phyloP scores from a whole-genome alignment of 2,888 invertebrate species.

The Sinodicranocentrus sp. region DNA sequence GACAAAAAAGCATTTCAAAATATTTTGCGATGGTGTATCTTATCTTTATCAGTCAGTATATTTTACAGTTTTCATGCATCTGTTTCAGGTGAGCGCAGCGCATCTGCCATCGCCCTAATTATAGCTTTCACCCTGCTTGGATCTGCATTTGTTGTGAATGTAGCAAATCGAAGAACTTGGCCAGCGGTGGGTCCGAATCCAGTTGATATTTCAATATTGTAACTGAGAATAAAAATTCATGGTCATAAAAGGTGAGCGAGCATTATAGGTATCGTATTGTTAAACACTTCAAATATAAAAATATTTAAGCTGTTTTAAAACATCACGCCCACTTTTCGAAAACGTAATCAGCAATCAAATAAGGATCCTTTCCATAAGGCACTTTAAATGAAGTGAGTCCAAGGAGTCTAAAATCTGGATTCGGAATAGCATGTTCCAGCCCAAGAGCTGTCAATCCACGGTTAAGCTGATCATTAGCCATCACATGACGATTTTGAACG shows the following conservation, averaged over 20 bases:
- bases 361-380: slow-evolving; percentile 83
- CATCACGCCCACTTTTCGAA: slow-evolving; percentile 86
- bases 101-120: background rate
- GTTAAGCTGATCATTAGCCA: slow-evolving; percentile 84
- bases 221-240: slow-evolving; percentile 21
- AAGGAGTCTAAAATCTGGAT: slow-evolving; percentile 83
- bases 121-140: background rate
- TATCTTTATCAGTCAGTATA: too few relatives aligned
- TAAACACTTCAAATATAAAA: background rate
- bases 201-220: slow-evolving; percentile 39
- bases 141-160: slow-evolving; percentile 46
- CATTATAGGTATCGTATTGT: too few relatives aligned
- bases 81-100: slow-evolving; percentile 8
- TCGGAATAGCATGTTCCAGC: slow-evolving; percentile 84
- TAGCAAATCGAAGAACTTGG: slow-evolving; percentile 36
- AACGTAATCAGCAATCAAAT: slow-evolving; percentile 81
- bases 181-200: slow-evolving; percentile 44
- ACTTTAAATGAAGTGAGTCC: slow-evolving; percentile 85
- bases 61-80: too few relatives aligned
- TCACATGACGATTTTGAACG: slow-evolving; percentile 85
- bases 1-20: too few relatives aligned
- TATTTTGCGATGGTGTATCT: too few relatives aligned
- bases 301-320: background rate
- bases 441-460: slow-evolving; percentile 84
- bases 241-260: too few relatives aligned